Evolutionary conservation across 2,797 vertebrate genomes (phyloP).

Genomic region (Hypotaenidia okinawae): DNA sequence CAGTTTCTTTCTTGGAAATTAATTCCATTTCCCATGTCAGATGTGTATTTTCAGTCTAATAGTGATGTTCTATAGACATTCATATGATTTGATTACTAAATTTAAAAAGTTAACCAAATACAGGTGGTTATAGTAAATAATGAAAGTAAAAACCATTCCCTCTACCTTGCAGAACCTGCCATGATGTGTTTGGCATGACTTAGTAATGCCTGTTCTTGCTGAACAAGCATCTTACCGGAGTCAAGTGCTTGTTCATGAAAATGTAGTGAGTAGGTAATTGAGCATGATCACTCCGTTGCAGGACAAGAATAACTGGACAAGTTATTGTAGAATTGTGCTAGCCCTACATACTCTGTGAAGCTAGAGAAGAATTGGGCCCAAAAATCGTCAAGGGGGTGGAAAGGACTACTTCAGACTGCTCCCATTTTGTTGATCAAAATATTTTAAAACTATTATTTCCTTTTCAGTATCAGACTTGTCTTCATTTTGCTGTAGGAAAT

Average conservation of each 20-base stretch:
- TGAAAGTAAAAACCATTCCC: neutral
- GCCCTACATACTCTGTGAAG: neutral
- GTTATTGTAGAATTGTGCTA: neutral
- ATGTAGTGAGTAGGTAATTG: neutral
- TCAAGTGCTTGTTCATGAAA: neutral
- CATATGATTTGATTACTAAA: neutral
- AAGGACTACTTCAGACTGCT: neutral
- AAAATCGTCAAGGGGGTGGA: neutral
- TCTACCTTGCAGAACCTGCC: neutral
- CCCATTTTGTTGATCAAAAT: neutral
- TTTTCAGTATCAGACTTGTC: neutral
- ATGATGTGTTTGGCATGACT: neutral
- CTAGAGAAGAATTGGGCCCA: neutral
- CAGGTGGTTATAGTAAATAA: neutral
- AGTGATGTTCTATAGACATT: neutral
- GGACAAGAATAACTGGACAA: neutral
- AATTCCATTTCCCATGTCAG: neutral
- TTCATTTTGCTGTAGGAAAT: neutral
- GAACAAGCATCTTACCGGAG: slow-evolving; percentile 9
- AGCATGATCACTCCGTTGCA: neutral
- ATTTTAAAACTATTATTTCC: neutral
- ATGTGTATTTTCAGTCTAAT: neutral
- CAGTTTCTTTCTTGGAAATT: neutral
- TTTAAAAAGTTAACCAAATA: neutral
- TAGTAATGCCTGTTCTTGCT: neutral